Conservation (phyloP, 2,113 vertebrate species). For the Glareola pratincola region DNA sequence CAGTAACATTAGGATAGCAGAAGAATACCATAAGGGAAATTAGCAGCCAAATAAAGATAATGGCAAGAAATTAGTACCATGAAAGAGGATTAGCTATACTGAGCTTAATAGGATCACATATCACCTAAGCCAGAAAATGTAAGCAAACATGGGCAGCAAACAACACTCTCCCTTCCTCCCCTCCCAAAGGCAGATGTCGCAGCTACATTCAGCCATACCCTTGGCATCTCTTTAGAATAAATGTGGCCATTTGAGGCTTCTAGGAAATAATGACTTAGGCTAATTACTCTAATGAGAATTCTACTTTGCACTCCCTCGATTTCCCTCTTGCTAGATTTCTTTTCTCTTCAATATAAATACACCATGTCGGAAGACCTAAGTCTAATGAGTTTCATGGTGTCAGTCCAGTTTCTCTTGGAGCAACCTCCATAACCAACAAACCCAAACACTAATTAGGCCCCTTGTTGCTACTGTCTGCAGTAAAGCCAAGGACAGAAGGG, state of each 20-base stretch:
- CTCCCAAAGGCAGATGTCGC: neutral
- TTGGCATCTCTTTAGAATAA: constrained; percentile 14
- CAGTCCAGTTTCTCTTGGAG: constrained; percentile 36
- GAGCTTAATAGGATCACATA: constrained; percentile 5
- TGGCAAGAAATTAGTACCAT: neutral
- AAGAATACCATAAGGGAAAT: constrained; percentile 5
- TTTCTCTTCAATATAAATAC: neutral
- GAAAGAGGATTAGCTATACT: constrained; percentile 32
- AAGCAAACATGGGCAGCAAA: neutral
- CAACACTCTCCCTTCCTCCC: neutral
- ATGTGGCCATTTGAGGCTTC: neutral
- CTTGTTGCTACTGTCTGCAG: constrained; percentile 4
- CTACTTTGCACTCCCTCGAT: neutral
- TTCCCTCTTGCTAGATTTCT: neutral
- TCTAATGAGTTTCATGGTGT: constrained; percentile 22
- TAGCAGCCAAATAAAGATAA: constrained; percentile 21
- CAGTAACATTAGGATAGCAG: neutral
- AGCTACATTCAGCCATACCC: neutral
- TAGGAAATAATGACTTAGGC: constrained; percentile 38
- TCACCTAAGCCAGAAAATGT: neutral
- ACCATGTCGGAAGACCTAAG: neutral
- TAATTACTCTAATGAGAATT: constrained; percentile 62
- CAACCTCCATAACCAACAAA: constrained; percentile 6
- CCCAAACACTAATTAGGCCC: constrained; percentile 55
- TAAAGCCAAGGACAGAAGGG: constrained; percentile 29